A percentile compares a stretch with the other conserved stretches of the same genome.
phyloP scores from a whole-genome alignment of 2,113 vertebrate species.

The Pristiophorus japonicus region DNA sequence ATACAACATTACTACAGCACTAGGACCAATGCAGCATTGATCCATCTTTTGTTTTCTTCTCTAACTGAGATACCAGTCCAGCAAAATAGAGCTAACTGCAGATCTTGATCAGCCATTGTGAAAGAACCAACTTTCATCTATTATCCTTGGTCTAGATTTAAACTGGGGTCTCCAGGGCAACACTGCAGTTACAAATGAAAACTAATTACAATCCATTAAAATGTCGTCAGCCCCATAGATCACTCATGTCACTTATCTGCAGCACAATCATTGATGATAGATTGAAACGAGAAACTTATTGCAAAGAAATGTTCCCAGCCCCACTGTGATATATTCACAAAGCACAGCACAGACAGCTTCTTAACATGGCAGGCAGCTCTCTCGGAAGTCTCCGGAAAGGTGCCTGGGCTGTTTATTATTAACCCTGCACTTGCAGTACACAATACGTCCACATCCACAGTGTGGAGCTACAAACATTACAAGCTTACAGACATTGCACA shows the following conservation, averaged over 20 bases:
- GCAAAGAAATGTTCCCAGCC: neutral
- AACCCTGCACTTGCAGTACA: too few relatives aligned
- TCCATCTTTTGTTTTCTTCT: neutral
- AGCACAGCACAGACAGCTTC: too few relatives aligned
- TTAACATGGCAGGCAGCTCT: too few relatives aligned
- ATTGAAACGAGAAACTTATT: neutral
- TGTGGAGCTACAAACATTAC: too few relatives aligned
- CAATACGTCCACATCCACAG: too few relatives aligned
- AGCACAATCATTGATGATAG: neutral
- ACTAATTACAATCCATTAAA: constrained; percentile 34
- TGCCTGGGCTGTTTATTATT: too few relatives aligned
- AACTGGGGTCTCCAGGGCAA: constrained; percentile 10
- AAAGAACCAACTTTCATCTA: neutral
- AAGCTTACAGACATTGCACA: too few relatives aligned
- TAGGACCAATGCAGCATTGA: neutral
- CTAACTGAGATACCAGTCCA: neutral
- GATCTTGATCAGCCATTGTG: neutral
- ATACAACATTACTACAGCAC: neutral
- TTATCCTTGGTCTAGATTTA: neutral
- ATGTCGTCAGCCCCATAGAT: constrained; percentile 6
- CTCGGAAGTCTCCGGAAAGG: too few relatives aligned
- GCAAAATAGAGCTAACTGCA: neutral
- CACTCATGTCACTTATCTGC: neutral
- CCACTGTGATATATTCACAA: too few relatives aligned
- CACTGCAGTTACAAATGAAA: neutral